Conservation (phyloP, 2,888 invertebrate genomes). For the Polyploca ridens region DNA sequence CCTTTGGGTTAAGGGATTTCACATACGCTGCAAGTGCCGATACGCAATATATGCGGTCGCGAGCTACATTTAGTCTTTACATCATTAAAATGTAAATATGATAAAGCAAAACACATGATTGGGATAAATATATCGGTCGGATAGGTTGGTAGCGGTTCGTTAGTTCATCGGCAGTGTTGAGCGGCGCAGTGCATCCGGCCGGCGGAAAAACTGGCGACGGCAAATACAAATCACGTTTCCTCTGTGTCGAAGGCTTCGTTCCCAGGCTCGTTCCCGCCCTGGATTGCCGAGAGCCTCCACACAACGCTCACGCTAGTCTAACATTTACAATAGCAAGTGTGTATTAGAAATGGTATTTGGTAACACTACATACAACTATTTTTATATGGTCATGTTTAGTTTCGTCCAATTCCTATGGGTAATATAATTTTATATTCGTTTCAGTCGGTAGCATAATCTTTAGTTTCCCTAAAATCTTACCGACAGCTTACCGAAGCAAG, state of each 20-base stretch:
- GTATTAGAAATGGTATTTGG: background rate
- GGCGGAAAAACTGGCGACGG: conserved; percentile 70
- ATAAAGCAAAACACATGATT: conserved; percentile 59
- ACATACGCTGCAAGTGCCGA: no score
- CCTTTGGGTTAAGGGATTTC: no score
- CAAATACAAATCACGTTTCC: conserved; percentile 76
- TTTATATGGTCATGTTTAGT: no score
- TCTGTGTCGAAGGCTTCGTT: conserved; percentile 23
- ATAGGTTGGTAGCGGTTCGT: conserved; percentile 69
- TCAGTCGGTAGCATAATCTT: no score
- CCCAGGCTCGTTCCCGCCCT: background rate
- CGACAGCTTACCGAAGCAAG: no score
- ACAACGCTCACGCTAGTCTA: background rate
- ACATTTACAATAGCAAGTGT: background rate
- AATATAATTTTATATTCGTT: no score
- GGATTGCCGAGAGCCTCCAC: background rate
- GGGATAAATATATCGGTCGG: conserved; percentile 69
- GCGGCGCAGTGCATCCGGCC: conserved; percentile 60
- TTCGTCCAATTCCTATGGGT: no score
- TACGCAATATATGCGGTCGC: no score
- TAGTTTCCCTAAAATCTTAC: no score
- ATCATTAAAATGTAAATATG: conserved; percentile 27
- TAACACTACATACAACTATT: no score
- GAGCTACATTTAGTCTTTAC: background rate
- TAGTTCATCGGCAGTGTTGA: conserved; percentile 66